A percentile compares a stretch with the other conserved stretches of the same genome.
Conservation (phyloP, 2,797 vertebrate genomes). For the Tinamus major region DNA sequence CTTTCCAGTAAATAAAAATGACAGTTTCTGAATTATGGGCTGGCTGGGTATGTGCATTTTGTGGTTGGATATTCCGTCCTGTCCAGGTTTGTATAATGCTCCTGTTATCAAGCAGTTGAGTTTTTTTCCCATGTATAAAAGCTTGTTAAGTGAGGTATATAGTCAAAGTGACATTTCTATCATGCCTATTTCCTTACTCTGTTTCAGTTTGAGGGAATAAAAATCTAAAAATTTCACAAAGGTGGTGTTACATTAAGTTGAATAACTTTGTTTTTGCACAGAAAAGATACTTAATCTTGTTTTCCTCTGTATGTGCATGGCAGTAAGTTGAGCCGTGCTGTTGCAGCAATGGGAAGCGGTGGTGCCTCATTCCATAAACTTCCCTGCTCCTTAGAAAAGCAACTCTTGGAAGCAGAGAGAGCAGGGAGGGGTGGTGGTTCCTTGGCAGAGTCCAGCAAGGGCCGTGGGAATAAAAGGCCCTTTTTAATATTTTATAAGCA, state of each 20-base stretch:
- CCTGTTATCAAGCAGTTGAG: not conserved
- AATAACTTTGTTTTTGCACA: not conserved
- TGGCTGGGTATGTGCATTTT: not conserved
- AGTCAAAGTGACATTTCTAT: not conserved
- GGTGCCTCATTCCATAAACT: accelerated
- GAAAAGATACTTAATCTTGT: not conserved
- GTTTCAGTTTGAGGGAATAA: not conserved
- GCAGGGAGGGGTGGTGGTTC: not conserved
- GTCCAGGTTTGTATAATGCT: not conserved
- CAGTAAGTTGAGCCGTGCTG: accelerated
- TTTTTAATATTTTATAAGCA: not conserved
- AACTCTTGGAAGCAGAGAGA: not conserved
- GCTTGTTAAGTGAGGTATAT: not conserved
- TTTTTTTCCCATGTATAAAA: not conserved
- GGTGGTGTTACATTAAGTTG: not conserved
- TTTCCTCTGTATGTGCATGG: too few relatives aligned
- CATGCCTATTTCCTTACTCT: not conserved
- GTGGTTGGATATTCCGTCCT: not conserved
- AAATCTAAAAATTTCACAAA: not conserved
- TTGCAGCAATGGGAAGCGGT: accelerated
- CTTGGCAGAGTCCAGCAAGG: not conserved
- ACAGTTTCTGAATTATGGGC: not conserved
- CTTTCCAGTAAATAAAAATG: not conserved
- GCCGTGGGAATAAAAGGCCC: not conserved
- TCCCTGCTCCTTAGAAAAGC: not conserved